These are phyloP conservation scores for Melozone crissalis DNA, from an alignment of 2,113 vertebrate genomes.

Conservation along the genomic window DNA sequence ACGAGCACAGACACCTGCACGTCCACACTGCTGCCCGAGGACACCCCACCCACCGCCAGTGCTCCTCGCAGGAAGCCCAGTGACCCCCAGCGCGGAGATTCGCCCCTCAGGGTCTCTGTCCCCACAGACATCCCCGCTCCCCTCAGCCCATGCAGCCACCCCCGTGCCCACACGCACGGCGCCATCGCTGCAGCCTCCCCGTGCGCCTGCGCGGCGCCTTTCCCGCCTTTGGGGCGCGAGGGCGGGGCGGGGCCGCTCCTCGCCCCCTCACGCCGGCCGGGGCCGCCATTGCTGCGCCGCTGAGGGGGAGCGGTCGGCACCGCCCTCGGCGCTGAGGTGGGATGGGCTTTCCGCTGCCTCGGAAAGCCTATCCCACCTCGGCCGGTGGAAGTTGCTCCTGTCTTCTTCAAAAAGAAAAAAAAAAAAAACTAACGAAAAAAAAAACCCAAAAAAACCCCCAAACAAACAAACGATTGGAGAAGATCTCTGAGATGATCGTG, in stretches of 20 bases:
- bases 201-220: background rate
- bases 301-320: rapidly evolving
- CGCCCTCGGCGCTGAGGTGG: background rate
- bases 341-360: rapidly evolving
- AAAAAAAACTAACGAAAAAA: too few species aligned
- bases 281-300: too few species aligned
- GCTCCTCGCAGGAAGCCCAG: background rate
- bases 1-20: rapidly evolving
- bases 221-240: background rate
- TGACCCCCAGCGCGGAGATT: rapidly evolving
- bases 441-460: too few species aligned
- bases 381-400: rapidly evolving
- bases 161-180: rapidly evolving
- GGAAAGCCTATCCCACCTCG: too few species aligned
- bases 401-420: background rate
- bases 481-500: background rate
- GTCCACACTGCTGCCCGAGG: too few species aligned
- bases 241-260: background rate
- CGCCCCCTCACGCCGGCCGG: rapidly evolving
- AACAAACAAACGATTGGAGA: too few species aligned
- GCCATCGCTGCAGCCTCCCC: rapidly evolving
- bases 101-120: rapidly evolving
- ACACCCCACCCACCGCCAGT: background rate
- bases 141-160: background rate
- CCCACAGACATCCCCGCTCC: rapidly evolving